These are phyloP conservation scores for Rhombomys opimus DNA, from an alignment of 2,113 vertebrate genomes.

Conservation along the genomic window DNA sequence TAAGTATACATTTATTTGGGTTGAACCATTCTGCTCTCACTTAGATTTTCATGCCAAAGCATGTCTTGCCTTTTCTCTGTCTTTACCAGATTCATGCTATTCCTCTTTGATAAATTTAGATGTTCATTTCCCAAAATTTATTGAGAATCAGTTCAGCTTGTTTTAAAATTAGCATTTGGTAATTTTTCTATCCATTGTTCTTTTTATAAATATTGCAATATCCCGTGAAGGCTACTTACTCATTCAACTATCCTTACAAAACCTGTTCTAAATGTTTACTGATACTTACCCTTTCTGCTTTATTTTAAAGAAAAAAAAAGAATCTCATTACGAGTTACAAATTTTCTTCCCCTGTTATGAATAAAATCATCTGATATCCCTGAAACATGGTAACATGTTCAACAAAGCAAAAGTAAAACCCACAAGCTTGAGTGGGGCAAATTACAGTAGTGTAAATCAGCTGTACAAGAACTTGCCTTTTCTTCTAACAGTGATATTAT, in stretches of 20 bases:
- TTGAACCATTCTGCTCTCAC: background rate
- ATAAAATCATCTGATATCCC: background rate
- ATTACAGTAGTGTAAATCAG: constrained; percentile 21
- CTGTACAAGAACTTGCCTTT: background rate
- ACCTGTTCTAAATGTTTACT: background rate
- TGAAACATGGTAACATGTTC: background rate
- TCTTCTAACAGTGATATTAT: background rate
- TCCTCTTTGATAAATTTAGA: background rate
- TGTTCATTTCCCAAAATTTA: background rate
- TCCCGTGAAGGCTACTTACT: background rate
- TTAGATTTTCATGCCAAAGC: background rate
- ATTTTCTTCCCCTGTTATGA: background rate
- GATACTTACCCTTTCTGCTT: background rate
- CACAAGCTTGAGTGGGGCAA: background rate
- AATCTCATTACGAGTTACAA: background rate
- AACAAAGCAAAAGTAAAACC: no score
- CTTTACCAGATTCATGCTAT: background rate
- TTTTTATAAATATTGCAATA: background rate
- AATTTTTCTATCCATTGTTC: background rate
- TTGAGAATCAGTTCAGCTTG: constrained; percentile 13
- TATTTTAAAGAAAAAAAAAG: background rate
- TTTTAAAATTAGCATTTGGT: constrained; percentile 39
- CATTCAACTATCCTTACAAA: background rate
- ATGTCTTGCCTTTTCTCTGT: background rate
- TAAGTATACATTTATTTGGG: background rate